phyloP scores from a whole-genome alignment of 2,113 vertebrate species.

The Chelonoidis abingdonii region DNA sequence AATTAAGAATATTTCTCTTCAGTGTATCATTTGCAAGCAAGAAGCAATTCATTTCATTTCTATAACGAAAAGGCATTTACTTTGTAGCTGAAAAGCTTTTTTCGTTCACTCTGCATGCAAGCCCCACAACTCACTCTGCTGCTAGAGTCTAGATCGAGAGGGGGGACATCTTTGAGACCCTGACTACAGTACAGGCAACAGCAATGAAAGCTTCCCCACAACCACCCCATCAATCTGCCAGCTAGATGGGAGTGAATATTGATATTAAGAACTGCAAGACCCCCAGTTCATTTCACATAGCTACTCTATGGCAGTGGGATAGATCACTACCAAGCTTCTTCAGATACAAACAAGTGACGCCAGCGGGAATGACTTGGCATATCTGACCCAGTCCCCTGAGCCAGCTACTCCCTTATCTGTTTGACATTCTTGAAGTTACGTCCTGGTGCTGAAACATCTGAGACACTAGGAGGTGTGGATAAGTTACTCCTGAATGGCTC shows the following conservation, averaged over 20 bases:
- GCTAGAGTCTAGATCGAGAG: not conserved
- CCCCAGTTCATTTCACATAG: rapidly evolving
- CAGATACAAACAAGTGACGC: not conserved
- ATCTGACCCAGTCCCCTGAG: not conserved
- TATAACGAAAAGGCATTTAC: not conserved
- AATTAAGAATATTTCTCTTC: not conserved
- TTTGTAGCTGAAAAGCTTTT: not conserved
- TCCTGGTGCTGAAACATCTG: not conserved
- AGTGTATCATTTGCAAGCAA: not conserved
- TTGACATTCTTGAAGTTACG: not conserved
- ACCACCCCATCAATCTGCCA: not conserved
- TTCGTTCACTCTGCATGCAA: not conserved
- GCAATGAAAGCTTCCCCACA: rapidly evolving
- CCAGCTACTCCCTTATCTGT: not conserved
- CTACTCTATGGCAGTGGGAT: not conserved
- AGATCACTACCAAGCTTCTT: not conserved
- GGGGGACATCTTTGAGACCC: not conserved
- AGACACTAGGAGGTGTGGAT: not conserved
- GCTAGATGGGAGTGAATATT: not conserved
- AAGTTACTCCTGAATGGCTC: not conserved
- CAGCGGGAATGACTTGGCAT: not conserved
- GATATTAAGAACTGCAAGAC: not conserved
- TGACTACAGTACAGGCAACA: rapidly evolving
- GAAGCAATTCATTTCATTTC: not conserved
- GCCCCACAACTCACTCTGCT: not conserved